These are phyloP conservation scores for Ptilorrhoa leucosticta DNA, from an alignment of 2,113 vertebrate species.

Conservation along the genomic window DNA sequence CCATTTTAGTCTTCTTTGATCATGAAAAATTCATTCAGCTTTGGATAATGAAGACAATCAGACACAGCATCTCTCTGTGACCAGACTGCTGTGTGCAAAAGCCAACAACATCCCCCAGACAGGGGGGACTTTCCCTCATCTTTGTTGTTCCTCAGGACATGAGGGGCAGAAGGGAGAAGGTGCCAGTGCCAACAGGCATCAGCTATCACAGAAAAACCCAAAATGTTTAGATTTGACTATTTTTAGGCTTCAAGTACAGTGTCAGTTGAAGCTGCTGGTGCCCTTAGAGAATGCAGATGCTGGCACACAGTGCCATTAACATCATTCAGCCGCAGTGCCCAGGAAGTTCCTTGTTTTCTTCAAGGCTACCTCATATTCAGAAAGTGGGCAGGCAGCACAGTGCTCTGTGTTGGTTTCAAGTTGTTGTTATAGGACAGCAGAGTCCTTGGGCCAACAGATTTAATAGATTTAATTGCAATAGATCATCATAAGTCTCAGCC, in stretches of 20 bases:
- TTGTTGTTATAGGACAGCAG: not conserved
- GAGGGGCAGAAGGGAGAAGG: not conserved
- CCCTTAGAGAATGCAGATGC: not conserved
- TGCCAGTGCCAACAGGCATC: not conserved
- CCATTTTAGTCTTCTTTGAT: not conserved
- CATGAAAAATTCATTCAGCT: not conserved
- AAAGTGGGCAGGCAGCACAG: not conserved
- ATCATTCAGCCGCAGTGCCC: too few relatives aligned
- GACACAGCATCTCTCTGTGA: not conserved
- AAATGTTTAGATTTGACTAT: fast-evolving
- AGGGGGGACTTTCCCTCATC: not conserved
- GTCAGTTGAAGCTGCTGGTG: not conserved
- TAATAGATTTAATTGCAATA: not conserved
- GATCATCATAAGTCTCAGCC: not conserved
- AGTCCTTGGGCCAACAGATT: not conserved
- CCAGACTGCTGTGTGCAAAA: not conserved
- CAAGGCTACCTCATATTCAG: not conserved
- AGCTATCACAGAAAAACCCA: not conserved
- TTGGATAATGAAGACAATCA: not conserved
- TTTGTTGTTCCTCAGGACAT: not conserved
- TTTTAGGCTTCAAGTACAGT: not conserved
- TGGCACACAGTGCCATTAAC: not conserved
- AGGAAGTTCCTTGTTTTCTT: not conserved
- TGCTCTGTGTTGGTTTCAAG: not conserved
- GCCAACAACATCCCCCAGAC: not conserved